Evolutionary conservation across 2,797 vertebrate genomes (phyloP).

Genomic region (Cheirogaleus major): DNA sequence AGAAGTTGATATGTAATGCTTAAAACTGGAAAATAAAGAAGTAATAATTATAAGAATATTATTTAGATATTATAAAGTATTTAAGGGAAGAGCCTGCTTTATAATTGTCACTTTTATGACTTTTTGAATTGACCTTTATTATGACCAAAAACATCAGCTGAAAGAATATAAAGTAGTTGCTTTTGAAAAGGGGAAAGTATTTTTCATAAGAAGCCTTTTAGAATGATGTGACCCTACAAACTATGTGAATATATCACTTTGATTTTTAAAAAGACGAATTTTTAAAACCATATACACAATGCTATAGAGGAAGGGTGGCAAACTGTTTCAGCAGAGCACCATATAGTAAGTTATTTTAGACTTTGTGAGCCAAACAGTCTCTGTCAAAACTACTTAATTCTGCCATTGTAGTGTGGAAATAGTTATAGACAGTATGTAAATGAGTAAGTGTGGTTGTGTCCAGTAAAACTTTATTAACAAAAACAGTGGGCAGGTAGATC

Average conservation of each 20-base stretch:
- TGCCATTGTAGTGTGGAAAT: neutral
- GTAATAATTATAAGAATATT: neutral
- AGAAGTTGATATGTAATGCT: neutral
- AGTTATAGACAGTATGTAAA: neutral
- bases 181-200: neutral
- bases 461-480: neutral
- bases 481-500: neutral
- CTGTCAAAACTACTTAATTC: neutral
- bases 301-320: neutral
- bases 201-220: slow-evolving; percentile 47
- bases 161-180: slow-evolving; percentile 17
- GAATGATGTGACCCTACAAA: neutral
- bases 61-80: neutral
- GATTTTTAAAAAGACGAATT: neutral
- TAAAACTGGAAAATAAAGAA: slow-evolving; percentile 27
- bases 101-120: neutral
- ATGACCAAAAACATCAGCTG: neutral
- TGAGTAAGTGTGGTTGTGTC: neutral
- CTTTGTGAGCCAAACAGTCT: neutral
- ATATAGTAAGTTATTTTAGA: neutral
- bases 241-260: slow-evolving; percentile 8
- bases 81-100: neutral
- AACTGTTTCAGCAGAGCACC: neutral
- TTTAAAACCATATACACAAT: neutral
- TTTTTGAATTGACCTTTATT: neutral